Evolutionary conservation across 2,888 invertebrate species (phyloP).

Genomic region (Sarcophaga subvicina): DNA sequence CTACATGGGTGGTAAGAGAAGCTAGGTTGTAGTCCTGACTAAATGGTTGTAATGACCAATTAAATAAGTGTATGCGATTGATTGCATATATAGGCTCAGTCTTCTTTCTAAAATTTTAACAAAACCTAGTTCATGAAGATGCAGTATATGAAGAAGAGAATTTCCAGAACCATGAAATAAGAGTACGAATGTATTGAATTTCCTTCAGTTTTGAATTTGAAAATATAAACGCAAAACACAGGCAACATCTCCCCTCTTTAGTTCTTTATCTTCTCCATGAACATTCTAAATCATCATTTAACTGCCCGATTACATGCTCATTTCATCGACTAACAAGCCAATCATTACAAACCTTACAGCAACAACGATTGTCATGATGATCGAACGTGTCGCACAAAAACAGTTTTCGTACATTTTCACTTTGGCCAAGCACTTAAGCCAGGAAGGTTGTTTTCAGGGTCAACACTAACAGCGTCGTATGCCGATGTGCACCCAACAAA

Average conservation of each 20-base stretch:
- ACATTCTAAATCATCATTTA: constrained; percentile 12
- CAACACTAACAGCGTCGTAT: constrained; percentile 37
- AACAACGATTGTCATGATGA: constrained; percentile 45
- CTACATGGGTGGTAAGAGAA: too few species aligned
- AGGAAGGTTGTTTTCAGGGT: not conserved
- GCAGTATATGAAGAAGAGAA: too few species aligned
- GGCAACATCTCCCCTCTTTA: not conserved
- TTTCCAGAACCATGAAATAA: too few species aligned
- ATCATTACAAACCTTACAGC: constrained; percentile 53
- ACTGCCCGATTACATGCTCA: constrained; percentile 60
- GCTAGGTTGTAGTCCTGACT: too few species aligned
- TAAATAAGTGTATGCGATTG: too few species aligned
- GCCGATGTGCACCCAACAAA: constrained; percentile 45
- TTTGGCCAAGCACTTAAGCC: constrained; percentile 53
- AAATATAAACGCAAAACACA: too few species aligned
- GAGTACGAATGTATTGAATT: too few species aligned
- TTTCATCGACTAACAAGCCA: constrained; percentile 49
- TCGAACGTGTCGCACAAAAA: constrained; percentile 19
- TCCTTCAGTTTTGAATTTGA: too few species aligned
- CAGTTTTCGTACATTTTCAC: constrained; percentile 51
- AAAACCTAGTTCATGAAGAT: too few species aligned
- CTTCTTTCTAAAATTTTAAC: too few species aligned
- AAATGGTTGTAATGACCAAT: too few species aligned
- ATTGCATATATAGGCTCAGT: too few species aligned
- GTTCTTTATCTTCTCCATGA: not conserved